A percentile compares a stretch with the other conserved stretches of the same genome.
These are phyloP conservation scores for Cheilosia variabilis DNA, from an alignment of 2,888 invertebrate genomes.

Conservation along the genomic window DNA sequence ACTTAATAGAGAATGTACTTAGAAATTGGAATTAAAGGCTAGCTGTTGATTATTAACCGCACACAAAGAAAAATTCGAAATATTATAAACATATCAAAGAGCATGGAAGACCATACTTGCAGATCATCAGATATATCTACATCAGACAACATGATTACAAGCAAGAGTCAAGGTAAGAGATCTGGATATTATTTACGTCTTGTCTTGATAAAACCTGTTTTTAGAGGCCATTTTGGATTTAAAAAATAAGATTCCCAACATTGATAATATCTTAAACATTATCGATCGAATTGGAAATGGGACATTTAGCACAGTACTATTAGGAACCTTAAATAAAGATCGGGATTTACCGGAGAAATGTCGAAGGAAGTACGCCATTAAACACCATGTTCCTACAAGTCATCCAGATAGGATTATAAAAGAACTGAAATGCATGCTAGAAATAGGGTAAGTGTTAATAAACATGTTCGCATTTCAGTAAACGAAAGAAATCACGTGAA, in stretches of 20 bases:
- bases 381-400: slow-evolving; percentile 94
- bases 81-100: background rate
- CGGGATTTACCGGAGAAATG: slow-evolving; percentile 82
- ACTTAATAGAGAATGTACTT: too few species aligned
- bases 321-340: slow-evolving; percentile 86
- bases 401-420: slow-evolving; percentile 92
- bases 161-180: slow-evolving; percentile 50
- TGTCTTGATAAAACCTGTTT: background rate
- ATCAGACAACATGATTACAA: background rate
- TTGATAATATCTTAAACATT: slow-evolving; percentile 87
- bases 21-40: too few species aligned
- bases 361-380: slow-evolving; percentile 90
- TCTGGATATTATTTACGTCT: background rate
- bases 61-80: too few species aligned
- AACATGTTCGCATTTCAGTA: too few species aligned
- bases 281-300: slow-evolving; percentile 91
- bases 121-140: slow-evolving; percentile 42
- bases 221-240: slow-evolving; percentile 82
- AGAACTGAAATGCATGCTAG: slow-evolving; percentile 91
- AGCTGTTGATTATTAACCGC: too few species aligned
- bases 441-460: slow-evolving; percentile 89
- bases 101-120: slow-evolving; percentile 42
- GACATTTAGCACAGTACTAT: slow-evolving; percentile 93
- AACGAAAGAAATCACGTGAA: too few species aligned
- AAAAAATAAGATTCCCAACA: slow-evolving; percentile 85